Conservation (phyloP, 2,797 vertebrate genomes). For the Dendrocincla fuliginosa region DNA sequence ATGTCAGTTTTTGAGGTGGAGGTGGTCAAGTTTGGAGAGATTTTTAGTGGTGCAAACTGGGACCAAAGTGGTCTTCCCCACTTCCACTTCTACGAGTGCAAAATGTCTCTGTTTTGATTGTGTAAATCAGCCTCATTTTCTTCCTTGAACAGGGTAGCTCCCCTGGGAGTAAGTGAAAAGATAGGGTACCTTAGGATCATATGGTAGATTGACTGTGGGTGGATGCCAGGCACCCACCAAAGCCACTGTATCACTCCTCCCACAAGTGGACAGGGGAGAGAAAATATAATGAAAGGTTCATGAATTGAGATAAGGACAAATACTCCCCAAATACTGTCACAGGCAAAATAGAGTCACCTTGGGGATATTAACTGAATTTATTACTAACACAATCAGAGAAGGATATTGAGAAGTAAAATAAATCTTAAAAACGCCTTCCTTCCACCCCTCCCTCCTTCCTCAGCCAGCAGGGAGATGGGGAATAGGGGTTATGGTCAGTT, state of each 20-base stretch:
- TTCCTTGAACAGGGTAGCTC: not conserved
- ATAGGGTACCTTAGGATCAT: not conserved
- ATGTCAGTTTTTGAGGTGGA: not conserved
- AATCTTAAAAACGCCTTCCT: not conserved
- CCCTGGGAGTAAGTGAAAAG: not conserved
- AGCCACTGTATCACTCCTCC: not conserved
- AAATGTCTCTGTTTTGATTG: not conserved
- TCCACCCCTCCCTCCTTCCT: not conserved
- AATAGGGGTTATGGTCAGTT: not conserved
- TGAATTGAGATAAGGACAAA: not conserved
- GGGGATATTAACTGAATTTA: not conserved
- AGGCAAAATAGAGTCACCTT: not conserved
- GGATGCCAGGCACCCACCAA: not conserved
- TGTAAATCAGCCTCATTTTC: not conserved
- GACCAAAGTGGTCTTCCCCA: not conserved
- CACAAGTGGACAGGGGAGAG: not conserved
- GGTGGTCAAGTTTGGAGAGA: not conserved
- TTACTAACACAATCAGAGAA: not conserved
- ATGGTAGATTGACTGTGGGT: not conserved
- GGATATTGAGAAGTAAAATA: not conserved
- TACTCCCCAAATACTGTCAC: not conserved
- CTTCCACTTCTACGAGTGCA: not conserved
- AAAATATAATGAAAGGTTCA: not conserved
- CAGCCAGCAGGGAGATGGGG: rapidly evolving
- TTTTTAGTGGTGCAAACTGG: not conserved